phyloP scores from a whole-genome alignment of 2,797 vertebrate genomes.

The Gambusia yucatana region DNA sequence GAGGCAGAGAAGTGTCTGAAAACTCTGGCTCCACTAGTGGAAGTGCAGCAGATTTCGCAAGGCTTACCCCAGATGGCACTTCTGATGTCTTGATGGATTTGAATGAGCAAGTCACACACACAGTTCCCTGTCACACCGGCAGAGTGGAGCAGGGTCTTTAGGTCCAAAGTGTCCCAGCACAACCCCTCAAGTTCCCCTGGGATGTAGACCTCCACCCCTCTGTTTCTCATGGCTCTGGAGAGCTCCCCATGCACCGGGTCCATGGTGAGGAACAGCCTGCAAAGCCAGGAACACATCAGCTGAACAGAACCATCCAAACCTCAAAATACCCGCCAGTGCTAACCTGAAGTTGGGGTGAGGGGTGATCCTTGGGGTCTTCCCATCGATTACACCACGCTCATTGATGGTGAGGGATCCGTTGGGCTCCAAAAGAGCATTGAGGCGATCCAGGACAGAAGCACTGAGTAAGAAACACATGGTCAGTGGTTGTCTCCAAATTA shows the following conservation, averaged over 20 bases:
- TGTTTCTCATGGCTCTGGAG: slow-evolving; percentile 97
- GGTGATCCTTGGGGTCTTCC: slow-evolving; percentile 86
- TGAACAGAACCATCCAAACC: not conserved
- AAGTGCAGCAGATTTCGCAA: not conserved
- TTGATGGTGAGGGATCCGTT: slow-evolving; percentile 91
- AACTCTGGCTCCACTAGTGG: not conserved
- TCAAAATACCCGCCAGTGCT: not conserved
- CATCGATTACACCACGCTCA: slow-evolving; percentile 94
- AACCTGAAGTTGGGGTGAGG: slow-evolving; percentile 98
- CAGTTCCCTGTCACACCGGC: slow-evolving; percentile 89
- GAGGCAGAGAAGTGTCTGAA: not conserved
- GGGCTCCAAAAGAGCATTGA: slow-evolving; percentile 95
- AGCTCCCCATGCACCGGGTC: slow-evolving; percentile 94
- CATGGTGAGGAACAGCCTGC: slow-evolving; percentile 95
- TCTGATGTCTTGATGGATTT: slow-evolving; percentile 87
- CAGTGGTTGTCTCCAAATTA: not conserved
- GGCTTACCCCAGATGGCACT: slow-evolving; percentile 85
- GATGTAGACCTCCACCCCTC: slow-evolving; percentile 94
- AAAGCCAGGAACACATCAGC: slow-evolving; percentile 4
- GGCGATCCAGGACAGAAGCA: slow-evolving; percentile 94
- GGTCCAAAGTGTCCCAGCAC: slow-evolving; percentile 84
- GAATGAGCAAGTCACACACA: slow-evolving; percentile 86
- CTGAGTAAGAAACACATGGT: slow-evolving; percentile 66
- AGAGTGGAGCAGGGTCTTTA: slow-evolving; percentile 89
- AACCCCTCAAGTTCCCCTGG: slow-evolving; percentile 85